phyloP scores from a whole-genome alignment of 2,797 vertebrate genomes.

The Melanotaenia nigrans region DNA sequence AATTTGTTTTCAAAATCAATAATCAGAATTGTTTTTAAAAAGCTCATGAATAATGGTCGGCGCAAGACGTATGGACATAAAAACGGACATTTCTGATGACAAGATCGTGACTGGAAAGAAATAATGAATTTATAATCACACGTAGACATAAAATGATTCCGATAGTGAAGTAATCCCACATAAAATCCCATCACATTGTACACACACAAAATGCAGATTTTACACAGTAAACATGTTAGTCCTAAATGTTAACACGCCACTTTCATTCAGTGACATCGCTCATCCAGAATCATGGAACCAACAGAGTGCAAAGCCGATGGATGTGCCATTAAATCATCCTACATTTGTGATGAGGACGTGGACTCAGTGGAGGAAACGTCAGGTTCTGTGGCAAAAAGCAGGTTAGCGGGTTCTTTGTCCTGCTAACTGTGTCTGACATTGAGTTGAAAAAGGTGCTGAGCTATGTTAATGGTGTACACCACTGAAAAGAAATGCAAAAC shows the following conservation, averaged over 20 bases:
- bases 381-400: conserved; percentile 23
- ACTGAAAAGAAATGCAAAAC: conserved; percentile 21
- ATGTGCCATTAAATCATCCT: conserved; percentile 40
- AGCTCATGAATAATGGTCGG: background rate
- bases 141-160: conserved; percentile 17
- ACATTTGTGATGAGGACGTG: conserved; percentile 48
- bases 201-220: background rate
- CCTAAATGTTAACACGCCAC: conserved; percentile 12
- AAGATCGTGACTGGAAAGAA: conserved; percentile 3
- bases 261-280: conserved; percentile 3
- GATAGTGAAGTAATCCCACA: background rate
- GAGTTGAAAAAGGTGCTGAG: conserved; percentile 28
- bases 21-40: background rate
- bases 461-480: conserved; percentile 47
- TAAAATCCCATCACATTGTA: background rate
- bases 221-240: conserved; percentile 14
- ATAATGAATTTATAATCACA: background rate
- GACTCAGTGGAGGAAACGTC: conserved; percentile 37
- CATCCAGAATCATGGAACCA: conserved; percentile 1
- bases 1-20: background rate
- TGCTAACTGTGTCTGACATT: background rate
- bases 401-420: too few species aligned
- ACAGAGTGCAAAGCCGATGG: conserved; percentile 43
- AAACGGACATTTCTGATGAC: conserved; percentile 23
- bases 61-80: conserved; percentile 1